A percentile compares a stretch with the other conserved stretches of the same genome.
phyloP scores from a whole-genome alignment of 2,888 invertebrate genomes.

The Caenorhabditis imperialis region DNA sequence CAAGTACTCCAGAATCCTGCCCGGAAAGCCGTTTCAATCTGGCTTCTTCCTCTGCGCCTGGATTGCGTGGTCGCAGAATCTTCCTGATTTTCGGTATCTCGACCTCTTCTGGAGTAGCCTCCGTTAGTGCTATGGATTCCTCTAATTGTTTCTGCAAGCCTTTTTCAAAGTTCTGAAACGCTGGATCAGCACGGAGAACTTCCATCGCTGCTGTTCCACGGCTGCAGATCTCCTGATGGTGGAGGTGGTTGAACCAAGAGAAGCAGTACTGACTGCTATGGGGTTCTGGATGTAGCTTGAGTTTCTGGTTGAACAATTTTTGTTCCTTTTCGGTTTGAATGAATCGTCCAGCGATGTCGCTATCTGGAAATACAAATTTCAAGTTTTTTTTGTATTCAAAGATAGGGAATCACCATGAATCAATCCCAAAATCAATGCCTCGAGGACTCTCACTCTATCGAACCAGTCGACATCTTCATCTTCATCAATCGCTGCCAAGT shows the following conservation, averaged over 20 bases:
- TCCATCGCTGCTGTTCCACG: slow-evolving; percentile 12
- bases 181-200: slow-evolving; percentile 12
- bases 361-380: slow-evolving; percentile 15
- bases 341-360: slow-evolving; percentile 14
- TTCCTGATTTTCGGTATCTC: neutral
- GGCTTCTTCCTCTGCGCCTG: slow-evolving; percentile 4
- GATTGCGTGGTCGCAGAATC: slow-evolving; percentile 6
- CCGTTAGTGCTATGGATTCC: too few relatives aligned
- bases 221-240: slow-evolving; percentile 20
- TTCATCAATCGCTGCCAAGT: slow-evolving; percentile 6
- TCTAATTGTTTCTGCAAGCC: too few relatives aligned
- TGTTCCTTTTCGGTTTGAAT: slow-evolving; percentile 7
- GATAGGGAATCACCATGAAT: slow-evolving; percentile 33
- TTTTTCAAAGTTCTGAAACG: slow-evolving; percentile 6
- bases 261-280: slow-evolving; percentile 1
- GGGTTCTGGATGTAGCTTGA: neutral
- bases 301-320: slow-evolving; percentile 1
- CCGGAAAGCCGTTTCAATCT: slow-evolving; percentile 6
- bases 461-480: slow-evolving; percentile 37
- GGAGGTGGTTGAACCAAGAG: slow-evolving; percentile 40
- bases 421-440: slow-evolving; percentile 23
- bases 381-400: too few relatives aligned
- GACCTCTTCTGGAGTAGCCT: too few relatives aligned
- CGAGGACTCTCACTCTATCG: slow-evolving; percentile 19
- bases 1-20: slow-evolving; percentile 15